Evolutionary conservation across 2,797 vertebrate species (phyloP).

Genomic region (Anabacerthia variegaticeps): DNA sequence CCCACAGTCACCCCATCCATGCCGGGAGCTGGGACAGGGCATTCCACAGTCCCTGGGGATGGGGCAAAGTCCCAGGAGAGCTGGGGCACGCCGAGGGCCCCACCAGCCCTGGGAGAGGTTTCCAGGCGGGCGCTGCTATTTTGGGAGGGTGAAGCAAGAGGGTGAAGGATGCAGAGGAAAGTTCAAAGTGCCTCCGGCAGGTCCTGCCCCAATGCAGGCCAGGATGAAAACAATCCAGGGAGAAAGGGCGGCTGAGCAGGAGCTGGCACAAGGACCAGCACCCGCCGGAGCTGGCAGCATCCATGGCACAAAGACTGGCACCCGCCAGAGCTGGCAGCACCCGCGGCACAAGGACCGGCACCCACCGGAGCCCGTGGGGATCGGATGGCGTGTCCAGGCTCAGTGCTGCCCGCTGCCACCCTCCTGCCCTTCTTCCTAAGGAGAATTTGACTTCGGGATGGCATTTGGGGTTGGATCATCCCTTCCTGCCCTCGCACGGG

Average conservation of each 20-base stretch:
- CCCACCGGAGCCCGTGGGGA: neutral
- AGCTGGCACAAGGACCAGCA: neutral
- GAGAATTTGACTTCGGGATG: rapidly evolving
- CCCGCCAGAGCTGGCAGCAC: neutral
- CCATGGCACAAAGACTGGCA: neutral
- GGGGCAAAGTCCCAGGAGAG: neutral
- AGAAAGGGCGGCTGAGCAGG: neutral
- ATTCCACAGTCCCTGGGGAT: neutral
- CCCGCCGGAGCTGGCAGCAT: neutral
- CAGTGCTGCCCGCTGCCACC: neutral
- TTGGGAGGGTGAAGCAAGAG: slow-evolving; percentile 44
- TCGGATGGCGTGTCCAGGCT: neutral
- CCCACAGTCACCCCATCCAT: neutral
- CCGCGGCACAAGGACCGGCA: neutral
- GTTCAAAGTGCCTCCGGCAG: neutral
- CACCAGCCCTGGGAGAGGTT: neutral
- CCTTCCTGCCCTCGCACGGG: neutral
- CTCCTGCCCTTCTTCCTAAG: neutral
- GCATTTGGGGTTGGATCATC: neutral
- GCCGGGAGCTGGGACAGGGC: rapidly evolving
- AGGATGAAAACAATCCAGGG: neutral
- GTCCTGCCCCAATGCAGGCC: neutral
- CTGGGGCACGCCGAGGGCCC: neutral
- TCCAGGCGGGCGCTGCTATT: slow-evolving; percentile 26
- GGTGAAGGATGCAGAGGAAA: slow-evolving; percentile 30